phyloP scores from a whole-genome alignment of 2,888 invertebrate genomes.

The Clostera curtula region DNA sequence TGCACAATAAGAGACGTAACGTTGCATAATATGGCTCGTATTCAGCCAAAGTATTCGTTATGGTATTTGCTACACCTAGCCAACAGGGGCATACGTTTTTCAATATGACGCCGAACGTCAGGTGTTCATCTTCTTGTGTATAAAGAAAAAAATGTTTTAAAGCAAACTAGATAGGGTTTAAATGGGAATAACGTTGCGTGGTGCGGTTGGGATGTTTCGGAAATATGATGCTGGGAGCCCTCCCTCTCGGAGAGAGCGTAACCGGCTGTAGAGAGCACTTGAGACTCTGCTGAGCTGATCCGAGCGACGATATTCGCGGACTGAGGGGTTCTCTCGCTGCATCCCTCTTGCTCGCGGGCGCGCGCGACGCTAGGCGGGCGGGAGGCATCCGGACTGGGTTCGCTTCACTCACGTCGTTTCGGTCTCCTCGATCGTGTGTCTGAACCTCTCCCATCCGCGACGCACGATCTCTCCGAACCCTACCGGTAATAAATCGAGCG shows the following conservation, averaged over 20 bases:
- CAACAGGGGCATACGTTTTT: slow-evolving; percentile 71
- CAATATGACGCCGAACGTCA: slow-evolving; percentile 72
- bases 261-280: slow-evolving; percentile 55
- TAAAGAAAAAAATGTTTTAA: slow-evolving; percentile 41
- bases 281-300: slow-evolving; percentile 62
- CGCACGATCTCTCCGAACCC: slow-evolving; percentile 64
- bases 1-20: slow-evolving; percentile 62
- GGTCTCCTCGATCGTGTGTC: slow-evolving; percentile 66
- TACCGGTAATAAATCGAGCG: slow-evolving; percentile 56
- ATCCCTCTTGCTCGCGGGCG: slow-evolving; percentile 64
- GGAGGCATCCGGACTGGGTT: slow-evolving; percentile 46
- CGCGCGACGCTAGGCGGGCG: slow-evolving; percentile 58
- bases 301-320: slow-evolving; percentile 64
- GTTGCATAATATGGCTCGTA: slow-evolving; percentile 71
- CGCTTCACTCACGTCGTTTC: slow-evolving; percentile 70
- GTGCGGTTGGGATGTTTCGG: slow-evolving; percentile 39
- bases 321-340: slow-evolving; percentile 51
- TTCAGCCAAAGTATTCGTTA: slow-evolving; percentile 74
- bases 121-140: slow-evolving; percentile 61
- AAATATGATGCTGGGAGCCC: slow-evolving; percentile 42
- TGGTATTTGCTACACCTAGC: slow-evolving; percentile 74
- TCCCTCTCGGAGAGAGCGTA: slow-evolving; percentile 61
- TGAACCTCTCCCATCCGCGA: slow-evolving; percentile 67
- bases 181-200: slow-evolving; percentile 22
- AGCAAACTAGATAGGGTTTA: slow-evolving; percentile 30